Conservation (phyloP, 2,797 vertebrate genomes). For the Sparidentex hasta region DNA sequence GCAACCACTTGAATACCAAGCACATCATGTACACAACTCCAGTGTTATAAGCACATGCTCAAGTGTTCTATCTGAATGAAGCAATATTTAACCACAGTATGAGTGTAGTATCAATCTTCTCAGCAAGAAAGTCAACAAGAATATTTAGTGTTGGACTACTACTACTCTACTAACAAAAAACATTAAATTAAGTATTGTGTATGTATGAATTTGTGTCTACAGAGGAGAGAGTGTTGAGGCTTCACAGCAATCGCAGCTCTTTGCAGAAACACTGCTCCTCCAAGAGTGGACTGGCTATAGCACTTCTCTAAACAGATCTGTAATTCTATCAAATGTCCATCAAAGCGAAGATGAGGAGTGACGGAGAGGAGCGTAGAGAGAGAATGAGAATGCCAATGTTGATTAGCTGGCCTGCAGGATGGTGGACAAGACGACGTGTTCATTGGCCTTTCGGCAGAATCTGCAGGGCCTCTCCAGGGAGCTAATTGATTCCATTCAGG, state of each 20-base stretch:
- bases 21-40: too few relatives aligned
- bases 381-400: constrained; percentile 80
- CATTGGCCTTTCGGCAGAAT: constrained; percentile 74
- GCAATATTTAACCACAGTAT: not conserved
- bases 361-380: constrained; percentile 58
- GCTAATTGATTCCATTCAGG: constrained; percentile 85
- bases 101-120: not conserved
- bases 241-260: constrained; percentile 1
- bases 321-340: constrained; percentile 84
- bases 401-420: constrained; percentile 76
- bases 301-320: constrained; percentile 74
- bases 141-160: not conserved
- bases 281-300: constrained; percentile 26
- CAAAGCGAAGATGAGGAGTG: constrained; percentile 80
- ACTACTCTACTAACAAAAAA: too few relatives aligned
- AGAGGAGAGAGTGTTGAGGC: not conserved
- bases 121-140: not conserved
- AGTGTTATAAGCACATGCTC: too few relatives aligned
- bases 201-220: not conserved
- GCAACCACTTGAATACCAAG: too few relatives aligned
- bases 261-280: constrained; percentile 18
- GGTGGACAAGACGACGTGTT: constrained; percentile 65
- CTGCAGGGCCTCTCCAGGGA: constrained; percentile 58
- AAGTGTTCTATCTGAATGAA: too few relatives aligned
- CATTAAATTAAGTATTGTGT: not conserved